Evolutionary conservation across 2,888 invertebrate species (phyloP).

Genomic region (Drosophila meridionalis): DNA sequence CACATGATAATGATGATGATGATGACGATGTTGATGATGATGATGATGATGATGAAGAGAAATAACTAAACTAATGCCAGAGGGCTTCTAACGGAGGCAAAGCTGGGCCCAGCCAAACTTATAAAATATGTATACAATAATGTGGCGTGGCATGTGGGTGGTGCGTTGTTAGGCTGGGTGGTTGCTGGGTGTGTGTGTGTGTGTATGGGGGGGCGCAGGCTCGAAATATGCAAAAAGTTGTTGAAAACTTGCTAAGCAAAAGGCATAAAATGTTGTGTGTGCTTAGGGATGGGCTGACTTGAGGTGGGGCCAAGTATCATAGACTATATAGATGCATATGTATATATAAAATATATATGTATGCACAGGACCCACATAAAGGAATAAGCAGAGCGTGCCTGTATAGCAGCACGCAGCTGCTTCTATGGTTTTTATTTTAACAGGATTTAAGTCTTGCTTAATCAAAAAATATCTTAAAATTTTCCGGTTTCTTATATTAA

Average conservation of each 20-base stretch:
- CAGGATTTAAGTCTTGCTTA: background rate
- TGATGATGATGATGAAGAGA: constrained; percentile 34
- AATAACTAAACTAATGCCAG: constrained; percentile 65
- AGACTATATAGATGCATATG: constrained; percentile 9
- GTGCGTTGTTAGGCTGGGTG: constrained; percentile 7
- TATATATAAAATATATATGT: background rate
- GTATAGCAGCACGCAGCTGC: background rate
- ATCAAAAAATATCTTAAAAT: background rate
- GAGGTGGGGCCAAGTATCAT: constrained; percentile 32
- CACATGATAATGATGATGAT: constrained; percentile 17
- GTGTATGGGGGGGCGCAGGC: constrained; percentile 15
- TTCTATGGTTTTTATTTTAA: background rate
- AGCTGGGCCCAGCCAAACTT: constrained; percentile 51
- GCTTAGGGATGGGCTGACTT: constrained; percentile 11
- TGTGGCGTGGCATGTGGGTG: constrained; percentile 44
- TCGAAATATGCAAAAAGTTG: constrained; percentile 74
- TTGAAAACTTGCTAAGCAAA: constrained; percentile 63
- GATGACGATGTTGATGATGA: constrained; percentile 21
- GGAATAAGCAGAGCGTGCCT: background rate
- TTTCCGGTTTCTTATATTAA: background rate
- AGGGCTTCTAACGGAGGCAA: constrained; percentile 29
- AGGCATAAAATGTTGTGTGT: constrained; percentile 50
- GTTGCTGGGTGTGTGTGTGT: background rate
- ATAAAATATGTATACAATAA: constrained; percentile 67
- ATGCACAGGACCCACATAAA: background rate